Evolutionary conservation across 2,888 invertebrate genomes (phyloP), one percentile per base, ranked within the genome.

Genomic region (Lordiphosa fenestrarum): DNA sequence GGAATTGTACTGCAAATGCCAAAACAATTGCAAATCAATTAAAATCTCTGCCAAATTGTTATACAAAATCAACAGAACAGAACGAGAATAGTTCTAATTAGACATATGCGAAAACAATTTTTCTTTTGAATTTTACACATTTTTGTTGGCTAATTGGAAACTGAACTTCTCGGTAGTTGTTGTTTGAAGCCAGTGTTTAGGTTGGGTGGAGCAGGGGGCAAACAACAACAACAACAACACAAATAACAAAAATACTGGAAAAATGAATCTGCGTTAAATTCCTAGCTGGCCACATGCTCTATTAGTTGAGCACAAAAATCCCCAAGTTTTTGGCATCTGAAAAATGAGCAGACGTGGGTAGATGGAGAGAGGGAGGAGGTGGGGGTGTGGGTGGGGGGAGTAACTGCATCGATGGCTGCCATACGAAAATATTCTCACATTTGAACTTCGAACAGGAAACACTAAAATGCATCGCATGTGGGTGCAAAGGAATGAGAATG

Each of bases 361-460:
- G 39, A 12, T 9, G 42, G 25, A 35, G n/a, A n/a, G 19, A 13
- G 10, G n/a, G 30, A 19, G 33, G 25, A 10, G 12, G 7, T 1
- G 12, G 12, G 33, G 44, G 6, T 15, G 15, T n/a, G 15, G 15
- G 15, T 1, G 15, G 1, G 15, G 4, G 19, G 3, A 19, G 19
- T 0, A 33, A 59, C 12, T 39, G 44, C 19, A 30, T 44, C 44
- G 49, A 40, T 25, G 41, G 44, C 63, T 52, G 60, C 67, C 71
- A 83, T 78, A 66, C 64, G 83, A 83, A 80, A 80, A 80, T 80
- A 80, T 76, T 76, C 77, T 81, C 84, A 81, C 80, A 81, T 81
- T 81, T 81, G 80, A 81, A 84, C 80, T 84, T 84, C 74, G 74
- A 81, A 81, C 80, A 81, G 84, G 84, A 84, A 81, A 77, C 74